Percentiles rank a stretch among this genome's conserved stretches.
Conservation (phyloP, 2,888 invertebrate species). For the Aporophyla lueneburgensis region DNA sequence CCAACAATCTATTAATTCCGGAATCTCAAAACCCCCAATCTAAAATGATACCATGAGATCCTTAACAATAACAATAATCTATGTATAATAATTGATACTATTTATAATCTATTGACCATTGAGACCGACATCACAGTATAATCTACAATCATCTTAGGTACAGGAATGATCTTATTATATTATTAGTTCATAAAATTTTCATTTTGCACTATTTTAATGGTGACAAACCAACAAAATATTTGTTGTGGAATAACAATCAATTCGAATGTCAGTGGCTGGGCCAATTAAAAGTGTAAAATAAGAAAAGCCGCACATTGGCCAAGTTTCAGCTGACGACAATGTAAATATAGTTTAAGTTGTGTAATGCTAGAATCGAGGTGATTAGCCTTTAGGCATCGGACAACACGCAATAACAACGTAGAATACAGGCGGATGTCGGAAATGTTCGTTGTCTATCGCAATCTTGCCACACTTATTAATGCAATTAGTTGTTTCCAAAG, state of each 20-base stretch:
- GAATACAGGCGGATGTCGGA: conserved; percentile 54
- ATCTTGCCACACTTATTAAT: conserved; percentile 40
- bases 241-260: conserved; percentile 39
- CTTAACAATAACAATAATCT: conserved; percentile 90
- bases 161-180: conserved; percentile 89
- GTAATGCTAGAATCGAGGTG: conserved; percentile 49
- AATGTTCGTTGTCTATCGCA: conserved; percentile 50
- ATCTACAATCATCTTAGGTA: conserved; percentile 90
- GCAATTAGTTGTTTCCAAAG: conserved; percentile 25
- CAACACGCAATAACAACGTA: conserved; percentile 49
- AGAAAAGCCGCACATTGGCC: conserved; percentile 41
- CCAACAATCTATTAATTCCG: conserved; percentile 85
- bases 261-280: conserved; percentile 36
- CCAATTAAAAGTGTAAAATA: conserved; percentile 15
- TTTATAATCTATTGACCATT: conserved; percentile 88
- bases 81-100: conserved; percentile 89
- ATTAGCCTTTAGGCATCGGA: conserved; percentile 42
- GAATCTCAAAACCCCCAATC: conserved; percentile 85
- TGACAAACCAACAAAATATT: conserved; percentile 40
- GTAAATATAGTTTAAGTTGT: conserved; percentile 47
- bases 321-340: conserved; percentile 43
- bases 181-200: conserved; percentile 82
- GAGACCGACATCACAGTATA: conserved; percentile 90
- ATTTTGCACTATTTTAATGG: conserved; percentile 86
- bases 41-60: conserved; percentile 89